Evolutionary conservation across 1,140 invertebrate species (phyloP).

Genomic region (Cheumatopsyche charites): DNA sequence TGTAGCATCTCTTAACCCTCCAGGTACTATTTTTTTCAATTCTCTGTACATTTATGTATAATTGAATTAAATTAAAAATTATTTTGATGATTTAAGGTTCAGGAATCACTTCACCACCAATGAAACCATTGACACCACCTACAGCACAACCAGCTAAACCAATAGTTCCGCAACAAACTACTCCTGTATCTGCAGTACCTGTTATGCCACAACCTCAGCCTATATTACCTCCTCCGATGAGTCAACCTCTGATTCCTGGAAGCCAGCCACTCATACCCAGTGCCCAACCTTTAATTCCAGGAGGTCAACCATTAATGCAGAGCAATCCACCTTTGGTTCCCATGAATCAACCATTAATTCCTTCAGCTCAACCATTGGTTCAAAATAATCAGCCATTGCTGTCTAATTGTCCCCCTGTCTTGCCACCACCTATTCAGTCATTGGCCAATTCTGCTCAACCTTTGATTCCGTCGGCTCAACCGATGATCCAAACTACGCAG

Average conservation of each 20-base stretch:
- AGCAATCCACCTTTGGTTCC: slow-evolving; percentile 42
- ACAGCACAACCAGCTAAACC: slow-evolving; percentile 51
- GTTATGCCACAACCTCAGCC: slow-evolving; percentile 41
- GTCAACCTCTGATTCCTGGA: slow-evolving; percentile 38
- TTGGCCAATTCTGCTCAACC: slow-evolving; percentile 39
- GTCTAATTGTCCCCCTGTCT: slow-evolving; percentile 3
- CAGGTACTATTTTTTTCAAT: slow-evolving; percentile 53
- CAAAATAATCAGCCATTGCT: slow-evolving; percentile 32
- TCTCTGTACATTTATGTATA: background rate
- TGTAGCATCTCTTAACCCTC: slow-evolving; percentile 67
- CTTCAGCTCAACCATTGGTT: slow-evolving; percentile 46
- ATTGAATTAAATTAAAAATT: background rate
- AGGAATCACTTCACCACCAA: slow-evolving; percentile 33
- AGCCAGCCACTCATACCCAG: slow-evolving; percentile 41
- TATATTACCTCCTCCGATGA: slow-evolving; percentile 32
- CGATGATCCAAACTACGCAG: slow-evolving; percentile 41
- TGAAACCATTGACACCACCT: slow-evolving; percentile 41
- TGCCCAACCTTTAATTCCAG: slow-evolving; percentile 42
- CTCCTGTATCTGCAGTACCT: slow-evolving; percentile 4
- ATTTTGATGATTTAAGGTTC: slow-evolving; percentile 15
- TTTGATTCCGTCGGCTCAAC: slow-evolving; percentile 40
- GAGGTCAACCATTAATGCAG: slow-evolving; percentile 42
- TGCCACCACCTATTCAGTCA: slow-evolving; percentile 26
- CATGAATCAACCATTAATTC: slow-evolving; percentile 45
- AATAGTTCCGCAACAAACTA: slow-evolving; percentile 44